Conservation (phyloP, 2,113 vertebrate genomes). For the Myrmecophaga tridactyla region DNA sequence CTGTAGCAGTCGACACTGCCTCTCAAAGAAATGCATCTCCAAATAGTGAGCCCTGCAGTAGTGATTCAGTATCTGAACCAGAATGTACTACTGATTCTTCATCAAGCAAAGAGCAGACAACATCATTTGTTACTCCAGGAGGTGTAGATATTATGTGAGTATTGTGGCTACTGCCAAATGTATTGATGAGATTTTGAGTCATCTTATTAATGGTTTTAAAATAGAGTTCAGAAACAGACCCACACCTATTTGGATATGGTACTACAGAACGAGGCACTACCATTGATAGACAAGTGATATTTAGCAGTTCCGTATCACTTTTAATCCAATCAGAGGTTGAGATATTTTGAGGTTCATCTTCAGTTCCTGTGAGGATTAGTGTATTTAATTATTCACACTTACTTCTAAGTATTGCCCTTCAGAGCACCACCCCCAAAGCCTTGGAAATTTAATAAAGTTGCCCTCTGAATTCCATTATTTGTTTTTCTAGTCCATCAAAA, state of each 20-base stretch:
- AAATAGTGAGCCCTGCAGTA: constrained; percentile 83
- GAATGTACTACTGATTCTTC: constrained; percentile 88
- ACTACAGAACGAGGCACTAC: too few relatives aligned
- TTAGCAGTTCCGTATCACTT: background rate
- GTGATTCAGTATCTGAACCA: constrained; percentile 86
- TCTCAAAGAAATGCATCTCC: constrained; percentile 82
- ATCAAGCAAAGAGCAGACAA: constrained; percentile 88
- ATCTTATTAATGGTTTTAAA: background rate
- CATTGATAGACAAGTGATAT: background rate
- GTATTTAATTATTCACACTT: background rate
- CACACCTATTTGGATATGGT: background rate
- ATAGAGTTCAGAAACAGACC: background rate
- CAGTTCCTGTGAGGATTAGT: background rate
- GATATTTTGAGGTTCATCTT: background rate
- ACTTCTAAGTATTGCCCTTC: background rate
- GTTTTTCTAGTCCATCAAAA: background rate
- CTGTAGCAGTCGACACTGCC: constrained; percentile 71
- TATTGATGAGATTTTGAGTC: background rate
- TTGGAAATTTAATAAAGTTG: too few relatives aligned
- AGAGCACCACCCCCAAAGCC: too few relatives aligned
- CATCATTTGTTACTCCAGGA: constrained; percentile 81
- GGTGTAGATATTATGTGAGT: constrained; percentile 87
- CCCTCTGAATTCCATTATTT: background rate
- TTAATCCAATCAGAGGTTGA: background rate
- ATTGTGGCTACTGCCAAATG: background rate